phyloP scores from a whole-genome alignment of 2,797 vertebrate genomes.

The Intellagama lesueurii region DNA sequence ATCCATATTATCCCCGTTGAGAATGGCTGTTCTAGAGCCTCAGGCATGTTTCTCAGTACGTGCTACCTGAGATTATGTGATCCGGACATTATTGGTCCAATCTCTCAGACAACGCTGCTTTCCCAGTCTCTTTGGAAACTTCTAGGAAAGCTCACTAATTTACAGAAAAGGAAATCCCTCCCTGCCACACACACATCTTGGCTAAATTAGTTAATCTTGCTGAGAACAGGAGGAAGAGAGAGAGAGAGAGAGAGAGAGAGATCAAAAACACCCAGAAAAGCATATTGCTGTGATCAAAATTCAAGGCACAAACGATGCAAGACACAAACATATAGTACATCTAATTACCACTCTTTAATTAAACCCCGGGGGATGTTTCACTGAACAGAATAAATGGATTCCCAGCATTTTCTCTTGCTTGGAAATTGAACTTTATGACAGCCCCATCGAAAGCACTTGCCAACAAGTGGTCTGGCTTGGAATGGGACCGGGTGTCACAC shows the following conservation, averaged over 20 bases:
- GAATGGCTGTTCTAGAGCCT: too few relatives aligned
- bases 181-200: not conserved
- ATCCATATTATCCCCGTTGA: too few relatives aligned
- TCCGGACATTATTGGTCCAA: not conserved
- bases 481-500: constrained; percentile 30
- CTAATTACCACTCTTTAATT: constrained; percentile 75
- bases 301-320: constrained; percentile 66
- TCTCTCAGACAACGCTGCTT: not conserved
- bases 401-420: constrained; percentile 64
- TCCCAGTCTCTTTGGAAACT: not conserved
- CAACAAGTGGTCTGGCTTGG: constrained; percentile 34
- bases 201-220: constrained; percentile 59
- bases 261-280: constrained; percentile 67
- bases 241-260: constrained; percentile 44
- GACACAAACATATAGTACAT: constrained; percentile 57
- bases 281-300: constrained; percentile 68
- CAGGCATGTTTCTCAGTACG: too few relatives aligned
- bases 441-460: constrained; percentile 43
- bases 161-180: constrained; percentile 23
- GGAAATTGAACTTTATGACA: constrained; percentile 51
- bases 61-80: too few relatives aligned
- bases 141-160: not conserved
- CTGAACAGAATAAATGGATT: constrained; percentile 59
- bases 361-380: constrained; percentile 64
- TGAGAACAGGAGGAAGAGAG: constrained; percentile 62